phyloP scores from a whole-genome alignment of 2,113 vertebrate genomes.

The Dromaius novaehollandiae region DNA sequence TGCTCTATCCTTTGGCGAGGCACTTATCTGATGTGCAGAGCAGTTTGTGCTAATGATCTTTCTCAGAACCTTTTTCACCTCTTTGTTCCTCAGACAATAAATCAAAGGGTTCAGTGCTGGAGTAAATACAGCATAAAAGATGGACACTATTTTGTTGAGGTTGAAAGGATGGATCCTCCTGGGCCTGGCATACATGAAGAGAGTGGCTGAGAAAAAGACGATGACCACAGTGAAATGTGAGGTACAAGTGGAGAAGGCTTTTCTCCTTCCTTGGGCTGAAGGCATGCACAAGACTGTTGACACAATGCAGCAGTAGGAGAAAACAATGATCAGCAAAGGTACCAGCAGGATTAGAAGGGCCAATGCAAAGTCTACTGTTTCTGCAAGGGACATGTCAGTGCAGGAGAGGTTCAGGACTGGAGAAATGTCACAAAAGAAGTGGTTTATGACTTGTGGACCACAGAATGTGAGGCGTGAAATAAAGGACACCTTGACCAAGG shows the following conservation, averaged over 20 bases:
- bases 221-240: neutral
- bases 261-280: neutral
- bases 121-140: conserved; percentile 12
- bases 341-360: neutral
- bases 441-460: neutral
- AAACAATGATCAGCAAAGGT: neutral
- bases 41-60: neutral
- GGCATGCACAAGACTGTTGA: neutral
- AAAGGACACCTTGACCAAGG: neutral
- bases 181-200: neutral
- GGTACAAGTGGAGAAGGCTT: neutral
- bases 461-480: neutral
- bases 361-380: neutral
- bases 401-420: neutral
- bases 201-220: neutral
- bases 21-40: neutral
- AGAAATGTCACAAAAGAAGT: conserved; percentile 12
- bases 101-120: neutral
- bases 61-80: neutral
- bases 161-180: neutral
- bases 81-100: neutral
- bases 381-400: neutral
- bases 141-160: neutral
- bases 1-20: neutral
- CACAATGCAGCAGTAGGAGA: neutral